Conservation (phyloP, 2,113 vertebrate genomes). For the Zeus faber region DNA sequence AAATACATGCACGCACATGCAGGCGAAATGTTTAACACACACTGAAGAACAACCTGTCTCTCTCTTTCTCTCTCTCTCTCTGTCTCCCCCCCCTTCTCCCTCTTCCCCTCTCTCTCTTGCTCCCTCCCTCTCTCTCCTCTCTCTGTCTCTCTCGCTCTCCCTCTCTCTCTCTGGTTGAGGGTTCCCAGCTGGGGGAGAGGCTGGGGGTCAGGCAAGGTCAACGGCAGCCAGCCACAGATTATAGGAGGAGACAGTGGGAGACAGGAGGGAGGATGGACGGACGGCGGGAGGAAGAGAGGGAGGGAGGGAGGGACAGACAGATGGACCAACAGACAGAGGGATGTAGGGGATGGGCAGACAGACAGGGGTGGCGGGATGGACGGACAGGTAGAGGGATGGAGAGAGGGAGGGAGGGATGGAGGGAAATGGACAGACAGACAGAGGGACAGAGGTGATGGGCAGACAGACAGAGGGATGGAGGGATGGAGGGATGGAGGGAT, state of each 20-base stretch:
- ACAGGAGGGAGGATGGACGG: conserved; percentile 12
- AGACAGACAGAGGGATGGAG: neutral
- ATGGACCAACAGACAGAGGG: neutral
- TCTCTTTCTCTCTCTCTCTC: too few species aligned
- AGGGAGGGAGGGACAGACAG: conserved; percentile 2
- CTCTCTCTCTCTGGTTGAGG: too few species aligned
- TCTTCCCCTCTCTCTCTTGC: too few species aligned
- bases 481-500: neutral
- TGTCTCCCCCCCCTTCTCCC: too few species aligned
- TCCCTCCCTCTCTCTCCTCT: too few species aligned
- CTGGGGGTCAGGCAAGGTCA: conserved; percentile 60
- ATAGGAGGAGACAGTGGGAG: conserved; percentile 30
- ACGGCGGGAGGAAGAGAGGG: conserved; percentile 13
- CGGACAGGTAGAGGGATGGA: conserved; percentile 9
- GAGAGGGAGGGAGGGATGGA: neutral
- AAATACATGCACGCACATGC: neutral
- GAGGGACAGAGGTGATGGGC: too few species aligned
- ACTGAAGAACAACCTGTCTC: neutral
- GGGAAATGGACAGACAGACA: neutral
- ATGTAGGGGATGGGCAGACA: neutral
- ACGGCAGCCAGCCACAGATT: conserved; percentile 51
- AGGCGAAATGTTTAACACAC: neutral
- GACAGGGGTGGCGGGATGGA: too few species aligned
- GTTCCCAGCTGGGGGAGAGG: conserved; percentile 48
- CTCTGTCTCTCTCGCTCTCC: too few species aligned